Base-by-base conservation (phyloP, 1,140 invertebrate species). In the Drosophila nigromelanica region DNA sequence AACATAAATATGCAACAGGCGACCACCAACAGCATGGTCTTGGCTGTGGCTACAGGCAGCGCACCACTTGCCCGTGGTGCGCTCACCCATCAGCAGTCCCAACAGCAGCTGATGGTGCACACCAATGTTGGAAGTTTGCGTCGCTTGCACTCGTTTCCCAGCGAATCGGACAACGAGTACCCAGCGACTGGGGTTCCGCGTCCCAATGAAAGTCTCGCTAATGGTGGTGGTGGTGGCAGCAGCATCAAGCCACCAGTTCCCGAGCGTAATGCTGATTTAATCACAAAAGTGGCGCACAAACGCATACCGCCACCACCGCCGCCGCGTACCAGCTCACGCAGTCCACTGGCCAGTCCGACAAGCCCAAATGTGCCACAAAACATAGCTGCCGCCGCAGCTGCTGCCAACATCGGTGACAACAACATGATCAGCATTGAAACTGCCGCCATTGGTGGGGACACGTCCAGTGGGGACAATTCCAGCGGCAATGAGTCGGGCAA, bases 251-350 rank as follows among this genome's bases (percentile, higher is more conserved):
- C 96, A 61, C 95, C 95, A 24, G 93, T 96, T n/a, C 96, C 96
- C 15, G 95, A 96, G 92, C 93, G 96, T 37, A 96, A 96, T 81
- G 94, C 95, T 40, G 95, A 96, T 73, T 91, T 96, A 18, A 92
- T 95, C 43, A 93, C 94, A 51, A 94, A 94, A 73, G 93, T 95
- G 64, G 94, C 93, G 10, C 94, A 94, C 8, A 95, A 96, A 79
- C 94, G 96, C 63, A 95, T 96, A 21, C 96, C 96, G n/a, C 96
- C 96, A 30, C 96, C 96, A n/a, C 96, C 96, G 37, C 96, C 96
- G 15, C 96, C 96, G 11, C 93, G 96, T 52, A 97, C 96, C 48
- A 96, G 95, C 60, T 97, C 96, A 33, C 94, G 96, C 78, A 96
- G 96, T 24, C 96, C 96, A 4, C 92, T 97, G 68, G 95, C 96